Base-by-base conservation (phyloP, 2,797 vertebrate genomes). In the Protosalanx chinensis region DNA sequence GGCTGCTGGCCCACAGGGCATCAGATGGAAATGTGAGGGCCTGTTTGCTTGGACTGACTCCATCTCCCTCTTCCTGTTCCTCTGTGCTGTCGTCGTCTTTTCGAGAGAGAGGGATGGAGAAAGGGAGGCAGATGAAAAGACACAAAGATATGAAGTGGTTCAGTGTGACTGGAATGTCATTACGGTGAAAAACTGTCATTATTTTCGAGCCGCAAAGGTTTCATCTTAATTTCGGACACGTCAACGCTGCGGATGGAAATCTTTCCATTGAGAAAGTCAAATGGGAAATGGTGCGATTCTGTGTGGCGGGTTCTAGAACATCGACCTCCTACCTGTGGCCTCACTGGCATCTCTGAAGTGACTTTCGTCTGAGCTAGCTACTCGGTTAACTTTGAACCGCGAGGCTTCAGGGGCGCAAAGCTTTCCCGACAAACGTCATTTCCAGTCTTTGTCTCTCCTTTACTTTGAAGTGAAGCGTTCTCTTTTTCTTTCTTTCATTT, bases 1-100 rank as follows among this genome's bases (percentile, higher is more conserved):
- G 83, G 72, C 80, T 77, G 65, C 72, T 77, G 75, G 78, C 32
- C 84, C 80, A 82, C 68, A 49, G 33, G 65, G 78, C 78, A 70
- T 69, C 78, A 60, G 78, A 76, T 82, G 59, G 51, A 49, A 76
- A 81, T 79, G 72, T 81, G 80, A 87, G 46, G 37, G 72, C 67
- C 78, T 37, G 72, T 74, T 79, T 41, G 53, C 67, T 32, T 12
- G 67, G 72, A 77, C 67, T 61, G 67, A 81, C 72, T 78, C 81
- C 73, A 75, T 76, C 74, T 82, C 66, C 75, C 76, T 70, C 71
- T 73, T 67, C 73, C 79, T 71, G 74, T 79, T 67, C 70, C 76
- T 72, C 67, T 74, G 60, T 30, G 70, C 76, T 71, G 73, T 69
- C 71, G 70, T 81, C 58, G 5, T 53, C 41, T 64, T 53, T 61